Evolutionary conservation across 2,797 vertebrate species (phyloP), one percentile per base, ranked within the genome.

Genomic region (Vespertilio murinus): DNA sequence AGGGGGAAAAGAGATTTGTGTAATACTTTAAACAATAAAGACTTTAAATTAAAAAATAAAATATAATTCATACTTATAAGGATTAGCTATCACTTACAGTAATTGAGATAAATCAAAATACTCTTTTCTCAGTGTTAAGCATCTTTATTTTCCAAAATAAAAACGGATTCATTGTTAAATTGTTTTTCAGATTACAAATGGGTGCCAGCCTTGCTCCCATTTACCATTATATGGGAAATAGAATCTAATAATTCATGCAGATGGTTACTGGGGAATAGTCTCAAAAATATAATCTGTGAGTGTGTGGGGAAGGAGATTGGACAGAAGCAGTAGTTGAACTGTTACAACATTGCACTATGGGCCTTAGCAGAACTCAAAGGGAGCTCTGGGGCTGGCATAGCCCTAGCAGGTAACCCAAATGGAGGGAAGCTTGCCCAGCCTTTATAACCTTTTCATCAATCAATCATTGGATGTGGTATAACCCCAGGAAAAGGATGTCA

Each of bases 91-190:
- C 78, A 61, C 28, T 89, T 91, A 92, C 1, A 94, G 23, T 45
- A 6, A 25, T 38, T 77, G 20, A 74, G 35, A 92, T 40, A 93
- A 81, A 78, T 91, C 25, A 65, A 89, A 83, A 3, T 67, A 64
- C 87, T 8, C 81, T 88, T 94, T 65, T 2, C 20, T 23, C 0
- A 11, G 38, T 64, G 10, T 81, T 73, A 81, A 84, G 0, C 14
- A 52, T 87, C 45, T 90, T 92, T 42, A 75, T 74, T 94, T 93
- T 95, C 28, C 25, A 94, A 69, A 91, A 40, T 80, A 59, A 95
- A 91, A 92, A 40, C n/a, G 7, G 23, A 75, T 86, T 92, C 75
- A 88, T 83, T 86, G 11, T 75, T 91, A 16, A 96, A 93, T 79
- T 91, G 8, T 92, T 93, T 93, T 91, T 79, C 40, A 84, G 25